Evolutionary conservation across 2,888 invertebrate species (phyloP), one percentile per base, ranked within the genome.

Genomic region (Busseola fusca): DNA sequence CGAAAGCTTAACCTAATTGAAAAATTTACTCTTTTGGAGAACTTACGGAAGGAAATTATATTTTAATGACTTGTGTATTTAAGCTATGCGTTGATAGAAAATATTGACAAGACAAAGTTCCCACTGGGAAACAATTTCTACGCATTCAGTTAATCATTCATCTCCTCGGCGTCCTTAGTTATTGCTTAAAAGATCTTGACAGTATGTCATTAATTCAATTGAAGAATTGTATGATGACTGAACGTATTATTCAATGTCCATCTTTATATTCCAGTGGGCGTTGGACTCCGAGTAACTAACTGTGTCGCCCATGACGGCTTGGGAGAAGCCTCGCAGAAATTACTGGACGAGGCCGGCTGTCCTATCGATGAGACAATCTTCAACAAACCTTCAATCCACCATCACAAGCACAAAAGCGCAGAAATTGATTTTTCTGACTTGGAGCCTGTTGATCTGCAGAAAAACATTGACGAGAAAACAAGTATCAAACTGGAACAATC

Each of bases 241-340:
- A 78, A 68, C 25, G 10, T 56, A 56, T 68, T 68, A 69, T 48
- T 80, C 76, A 62, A 74, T 56, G 54, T 72, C 30, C 25, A 56
- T 64, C 45, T 72, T 76, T 45, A 56, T 66, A 87, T 96, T 88
- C 83, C 95, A 96, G 97, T 96, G 84, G 97, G 97, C 30, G 97
- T 98, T 76, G 97, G 97, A 45, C 97, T 97, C 71, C 96, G 97
- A 80, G 96, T 98, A 48, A 97, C 97, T 0, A 97, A 98, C 87
- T 98, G 98, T 90, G 93, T 97, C 6, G 98, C 98, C 0, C 97
- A 98, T 86, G 98, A 98, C 87, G 98, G 98, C 14, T 92, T 97
- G 4, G 97, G 97, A 0, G 97, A 97, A 84, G 97, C 97, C 4
- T 97, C 97, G 3, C 98, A 98, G 88, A 97, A 97, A 78, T 94